Percentiles rank a stretch among this genome's conserved stretches.
These are phyloP conservation scores for Neosalanx taihuensis DNA, from an alignment of 2,797 vertebrate species.

Conservation along the genomic window DNA sequence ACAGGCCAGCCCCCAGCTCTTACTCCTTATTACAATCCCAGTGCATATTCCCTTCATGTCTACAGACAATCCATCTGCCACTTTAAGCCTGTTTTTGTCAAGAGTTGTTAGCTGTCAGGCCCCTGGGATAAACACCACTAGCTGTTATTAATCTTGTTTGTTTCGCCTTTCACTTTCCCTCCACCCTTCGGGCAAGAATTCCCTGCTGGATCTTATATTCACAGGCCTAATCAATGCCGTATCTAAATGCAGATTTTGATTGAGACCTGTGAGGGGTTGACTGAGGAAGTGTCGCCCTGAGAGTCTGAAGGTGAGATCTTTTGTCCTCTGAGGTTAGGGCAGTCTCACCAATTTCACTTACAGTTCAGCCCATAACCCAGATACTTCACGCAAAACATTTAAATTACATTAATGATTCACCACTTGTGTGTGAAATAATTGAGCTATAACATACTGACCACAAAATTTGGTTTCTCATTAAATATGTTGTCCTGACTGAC, in stretches of 20 bases:
- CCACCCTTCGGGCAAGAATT: conserved; percentile 55
- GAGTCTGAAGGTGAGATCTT: conserved; percentile 55
- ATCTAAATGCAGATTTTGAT: conserved; percentile 76
- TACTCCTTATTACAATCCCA: conserved; percentile 67
- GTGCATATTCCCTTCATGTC: conserved; percentile 63
- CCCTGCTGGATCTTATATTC: conserved; percentile 65
- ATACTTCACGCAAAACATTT: not conserved
- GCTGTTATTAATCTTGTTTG: conserved; percentile 79
- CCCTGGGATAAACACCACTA: conserved; percentile 65
- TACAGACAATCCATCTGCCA: conserved; percentile 74
- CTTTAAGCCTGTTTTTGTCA: conserved; percentile 75
- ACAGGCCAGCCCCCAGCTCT: conserved; percentile 44
- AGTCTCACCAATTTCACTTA: conserved; percentile 7
- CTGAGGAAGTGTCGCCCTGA: conserved; percentile 63
- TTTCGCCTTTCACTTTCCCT: conserved; percentile 60
- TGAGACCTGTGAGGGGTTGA: conserved; percentile 61
- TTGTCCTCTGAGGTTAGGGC: conserved; percentile 40
- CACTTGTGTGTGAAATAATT: too few species aligned
- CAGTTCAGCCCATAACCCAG: not conserved
- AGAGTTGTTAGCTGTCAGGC: conserved; percentile 72
- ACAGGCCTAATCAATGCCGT: conserved; percentile 75
- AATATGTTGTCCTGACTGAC: not conserved
- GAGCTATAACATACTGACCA: too few species aligned
- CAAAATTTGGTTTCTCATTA: not conserved
- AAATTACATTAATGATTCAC: not conserved